phyloP scores from a whole-genome alignment of 2,113 vertebrate genomes.

The Gymnocephalus cernua region DNA sequence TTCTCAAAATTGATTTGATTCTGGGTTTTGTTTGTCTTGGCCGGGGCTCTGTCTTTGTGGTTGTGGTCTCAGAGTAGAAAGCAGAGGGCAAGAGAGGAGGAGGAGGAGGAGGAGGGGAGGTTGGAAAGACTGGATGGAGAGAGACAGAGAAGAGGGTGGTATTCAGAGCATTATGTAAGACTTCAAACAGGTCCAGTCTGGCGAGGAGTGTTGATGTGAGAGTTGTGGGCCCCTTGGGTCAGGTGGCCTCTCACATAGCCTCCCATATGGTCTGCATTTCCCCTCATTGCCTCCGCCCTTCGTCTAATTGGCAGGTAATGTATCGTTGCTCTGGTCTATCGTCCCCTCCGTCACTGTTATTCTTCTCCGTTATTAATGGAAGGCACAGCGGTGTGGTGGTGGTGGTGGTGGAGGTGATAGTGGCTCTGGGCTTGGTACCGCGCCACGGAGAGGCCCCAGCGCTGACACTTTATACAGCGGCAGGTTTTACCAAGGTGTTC shows the following conservation, averaged over 20 bases:
- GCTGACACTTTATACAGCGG: constrained; percentile 83
- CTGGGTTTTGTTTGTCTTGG: constrained; percentile 81
- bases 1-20: constrained; percentile 78
- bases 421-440: constrained; percentile 68
- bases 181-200: constrained; percentile 74
- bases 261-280: constrained; percentile 84
- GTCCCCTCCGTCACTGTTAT: constrained; percentile 62
- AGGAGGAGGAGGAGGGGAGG: constrained; percentile 16
- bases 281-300: constrained; percentile 54
- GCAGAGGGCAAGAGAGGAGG: constrained; percentile 54
- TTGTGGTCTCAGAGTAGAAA: constrained; percentile 71
- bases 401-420: constrained; percentile 55
- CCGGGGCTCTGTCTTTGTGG: constrained; percentile 53
- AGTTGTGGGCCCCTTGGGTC: constrained; percentile 78
- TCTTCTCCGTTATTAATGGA: constrained; percentile 76
- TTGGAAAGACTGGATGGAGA: constrained; percentile 40
- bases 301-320: constrained; percentile 85
- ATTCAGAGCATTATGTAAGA: constrained; percentile 80
- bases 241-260: constrained; percentile 77
- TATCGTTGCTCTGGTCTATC: constrained; percentile 67
- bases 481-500: constrained; percentile 86
- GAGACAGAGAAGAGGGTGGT: constrained; percentile 52
- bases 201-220: constrained; percentile 76
- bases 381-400: constrained; percentile 36
- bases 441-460: constrained; percentile 77